Base-by-base conservation (phyloP, 2,113 vertebrate genomes). In the Fregata magnificens region DNA sequence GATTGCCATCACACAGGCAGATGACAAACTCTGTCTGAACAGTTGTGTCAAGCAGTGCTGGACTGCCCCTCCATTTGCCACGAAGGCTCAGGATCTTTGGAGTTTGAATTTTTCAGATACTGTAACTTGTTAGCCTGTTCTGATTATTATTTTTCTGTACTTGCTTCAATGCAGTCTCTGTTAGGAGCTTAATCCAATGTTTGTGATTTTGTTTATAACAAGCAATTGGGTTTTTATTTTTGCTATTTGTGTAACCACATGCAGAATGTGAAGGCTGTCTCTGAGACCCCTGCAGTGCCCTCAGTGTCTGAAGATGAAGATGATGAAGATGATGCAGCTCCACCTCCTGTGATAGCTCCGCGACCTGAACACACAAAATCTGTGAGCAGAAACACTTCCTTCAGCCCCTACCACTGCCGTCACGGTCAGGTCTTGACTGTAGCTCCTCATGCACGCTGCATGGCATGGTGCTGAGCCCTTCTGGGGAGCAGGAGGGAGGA, bases 351-450 rank as follows among this genome's bases (percentile, higher is more conserved):
- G 93, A 99, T 99, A 73, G 99, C 99, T 49, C 99, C 99, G 1
- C 98, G 99, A 29, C 99, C 99, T 7, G 99, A 99, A 36, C 99
- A 99, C 98, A 99, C 99, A 49, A 99, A 99, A 98, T 99, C 99
- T 40, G 99, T 99, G 96, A 99, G 99, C 97, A 72, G 25, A 52
- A 56, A 53, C 76, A 14, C 13, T 56, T 67, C 15, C 5, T 55
- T 95, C 36, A 81, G 47, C 44, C 63, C 11, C 11, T 4, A 1
- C 16, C 5, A 2, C 29, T 76, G 44, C 42, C 19, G 0, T 42
- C 55, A 10, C 6, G 2, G 32, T 49, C 1, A 3, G 10, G n/a
- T 79, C 47, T 65, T 38, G 25, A 1, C 21, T 47, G 83, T 66
- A 89, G 6, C 40, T 58, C 29, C 50, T 53, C 32, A 10, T 38